phyloP scores from a whole-genome alignment of 2,888 invertebrate species.

The Drosophila macrospina region DNA sequence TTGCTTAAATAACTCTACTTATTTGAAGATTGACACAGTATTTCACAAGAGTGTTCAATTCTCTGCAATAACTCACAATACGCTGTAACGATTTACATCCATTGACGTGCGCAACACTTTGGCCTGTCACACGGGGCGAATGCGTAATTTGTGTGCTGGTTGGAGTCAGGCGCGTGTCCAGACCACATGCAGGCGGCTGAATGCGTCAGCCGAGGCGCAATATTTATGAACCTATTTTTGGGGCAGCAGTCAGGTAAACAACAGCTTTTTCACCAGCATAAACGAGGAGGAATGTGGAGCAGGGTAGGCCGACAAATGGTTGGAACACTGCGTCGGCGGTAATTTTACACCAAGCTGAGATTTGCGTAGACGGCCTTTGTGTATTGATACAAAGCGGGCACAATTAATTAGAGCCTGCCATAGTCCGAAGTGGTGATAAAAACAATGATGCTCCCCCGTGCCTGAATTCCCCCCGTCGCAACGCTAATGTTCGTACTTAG shows the following conservation, averaged over 20 bases:
- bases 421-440: conserved; percentile 37
- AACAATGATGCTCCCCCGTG: conserved; percentile 50
- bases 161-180: conserved; percentile 57
- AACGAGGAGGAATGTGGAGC: background rate
- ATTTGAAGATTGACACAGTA: no score
- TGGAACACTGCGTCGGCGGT: background rate
- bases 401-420: conserved; percentile 83
- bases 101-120: conserved; percentile 2
- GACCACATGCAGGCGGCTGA: conserved; percentile 49
- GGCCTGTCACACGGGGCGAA: conserved; percentile 56
- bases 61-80: background rate
- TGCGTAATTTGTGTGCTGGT: conserved; percentile 54
- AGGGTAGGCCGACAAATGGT: background rate
- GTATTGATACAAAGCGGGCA: conserved; percentile 69
- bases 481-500: conserved; percentile 6
- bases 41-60: conserved; percentile 1
- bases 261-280: conserved; percentile 23
- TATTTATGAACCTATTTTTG: conserved; percentile 68
- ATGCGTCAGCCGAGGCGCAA: conserved; percentile 66
- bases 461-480: background rate
- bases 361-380: conserved; percentile 65
- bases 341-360: conserved; percentile 63
- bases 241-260: conserved; percentile 40
- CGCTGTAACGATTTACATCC: conserved; percentile 2
- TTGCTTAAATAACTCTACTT: background rate